These are phyloP conservation scores for Campopleginae sp. DNA, from an alignment of 2,888 invertebrate species.

Conservation along the genomic window DNA sequence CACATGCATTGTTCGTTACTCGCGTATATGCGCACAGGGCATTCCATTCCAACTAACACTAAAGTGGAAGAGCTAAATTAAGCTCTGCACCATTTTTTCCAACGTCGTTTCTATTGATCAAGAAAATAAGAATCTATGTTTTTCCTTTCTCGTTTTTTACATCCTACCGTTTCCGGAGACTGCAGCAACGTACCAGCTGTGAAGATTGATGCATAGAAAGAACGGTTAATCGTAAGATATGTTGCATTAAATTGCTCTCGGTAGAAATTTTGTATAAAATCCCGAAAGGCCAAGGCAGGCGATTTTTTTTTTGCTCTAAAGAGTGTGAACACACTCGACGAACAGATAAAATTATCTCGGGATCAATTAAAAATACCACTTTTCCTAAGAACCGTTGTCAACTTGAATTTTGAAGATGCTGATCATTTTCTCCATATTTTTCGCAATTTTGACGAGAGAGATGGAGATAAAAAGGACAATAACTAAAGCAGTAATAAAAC, in stretches of 20 bases:
- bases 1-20: slow-evolving; percentile 68
- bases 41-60: slow-evolving; percentile 4
- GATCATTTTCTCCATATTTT: not conserved
- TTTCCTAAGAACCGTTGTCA: not conserved
- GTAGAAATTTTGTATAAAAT: not conserved
- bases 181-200: not conserved
- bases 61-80: not conserved
- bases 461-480: not conserved
- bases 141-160: not conserved
- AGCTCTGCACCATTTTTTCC: not conserved
- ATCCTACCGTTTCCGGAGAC: not conserved
- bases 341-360: not conserved
- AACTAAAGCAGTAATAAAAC: slow-evolving; percentile 16
- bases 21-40: slow-evolving; percentile 28
- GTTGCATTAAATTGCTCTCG: not conserved
- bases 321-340: not conserved
- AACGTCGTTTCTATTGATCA: not conserved
- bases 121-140: not conserved
- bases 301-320: not conserved
- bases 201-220: not conserved
- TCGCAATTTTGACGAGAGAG: not conserved
- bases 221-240: not conserved
- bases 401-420: not conserved
- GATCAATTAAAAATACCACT: not conserved
- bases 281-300: not conserved